Evolutionary conservation across 2,113 vertebrate genomes (phyloP), one percentile per base, ranked within the genome.

Genomic region (Cathartes aura): DNA sequence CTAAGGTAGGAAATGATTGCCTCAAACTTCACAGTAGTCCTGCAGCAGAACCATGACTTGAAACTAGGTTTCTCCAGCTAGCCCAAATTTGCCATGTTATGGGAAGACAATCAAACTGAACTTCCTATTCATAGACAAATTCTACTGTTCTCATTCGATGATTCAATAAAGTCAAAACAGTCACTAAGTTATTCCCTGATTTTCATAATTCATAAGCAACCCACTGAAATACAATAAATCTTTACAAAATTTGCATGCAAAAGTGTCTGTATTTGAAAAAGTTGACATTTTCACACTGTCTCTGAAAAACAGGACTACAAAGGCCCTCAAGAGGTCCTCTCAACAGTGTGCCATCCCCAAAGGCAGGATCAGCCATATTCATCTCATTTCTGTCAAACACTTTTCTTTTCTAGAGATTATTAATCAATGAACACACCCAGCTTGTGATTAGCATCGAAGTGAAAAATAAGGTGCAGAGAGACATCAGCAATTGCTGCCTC

Each of bases 141-240:
- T 73, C 47, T 73, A 36, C 50, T 47, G 21, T 45, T 79, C 42
- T 43, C 26, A 22, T 84, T 70, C 59, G 42, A 5, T 50, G 17
- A 76, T 17, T 22, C 11, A 58, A 13, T 43, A 34, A n/a, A 88
- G 19, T 24, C 27, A 67, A 53, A 82, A 43, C 7, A 87, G 21
- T 30, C 29, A 59, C 23, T 47, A 74, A 56, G 5, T 82, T 80
- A 89, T 26, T 58, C n/a, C 5, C 20, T 12, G 15, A n/a, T n/a
- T 86, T 50, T 83, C 62, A 50, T 22, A 86, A 75, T 55, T 75
- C 30, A 63, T 32, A 63, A 76, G 48, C 7, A 75, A 86, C 7
- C 2, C 17, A 42, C 0, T 72, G n/a, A 79, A 74, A 86, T 32
- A 59, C 0, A 52, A 42, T 6, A 36, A 2, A 6, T 29, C 26